Conservation (phyloP, 1,140 invertebrate species). For the Eriosoma lanigerum region DNA sequence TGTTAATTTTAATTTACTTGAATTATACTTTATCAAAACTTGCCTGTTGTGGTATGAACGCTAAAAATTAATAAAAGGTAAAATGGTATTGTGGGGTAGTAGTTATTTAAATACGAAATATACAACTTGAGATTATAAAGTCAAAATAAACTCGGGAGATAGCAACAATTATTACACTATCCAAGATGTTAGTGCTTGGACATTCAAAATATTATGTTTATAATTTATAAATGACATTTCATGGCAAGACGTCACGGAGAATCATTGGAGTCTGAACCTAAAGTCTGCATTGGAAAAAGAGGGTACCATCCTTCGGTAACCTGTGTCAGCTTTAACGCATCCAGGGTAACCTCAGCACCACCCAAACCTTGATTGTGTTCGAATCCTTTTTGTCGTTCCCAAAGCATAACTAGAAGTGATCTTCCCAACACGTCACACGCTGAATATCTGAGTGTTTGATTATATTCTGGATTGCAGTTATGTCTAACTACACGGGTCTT, state of each 20-base stretch:
- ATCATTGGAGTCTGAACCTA: slow-evolving; percentile 70
- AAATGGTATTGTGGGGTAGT: not conserved
- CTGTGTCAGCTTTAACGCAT: slow-evolving; percentile 74
- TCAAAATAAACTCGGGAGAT: not conserved
- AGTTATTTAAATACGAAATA: not conserved
- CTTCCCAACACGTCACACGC: slow-evolving; percentile 82
- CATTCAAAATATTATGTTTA: not conserved
- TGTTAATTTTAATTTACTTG: no score
- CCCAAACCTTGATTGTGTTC: slow-evolving; percentile 86
- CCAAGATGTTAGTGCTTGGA: no score
- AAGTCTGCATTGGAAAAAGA: slow-evolving; percentile 76
- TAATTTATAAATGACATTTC: slow-evolving; percentile 12
- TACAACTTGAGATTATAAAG: not conserved
- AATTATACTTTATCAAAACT: no score
- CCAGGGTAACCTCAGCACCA: slow-evolving; percentile 79
- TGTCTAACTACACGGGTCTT: slow-evolving; percentile 83
- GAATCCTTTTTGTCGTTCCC: slow-evolving; percentile 82
- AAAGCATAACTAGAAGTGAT: slow-evolving; percentile 83
- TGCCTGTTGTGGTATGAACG: no score
- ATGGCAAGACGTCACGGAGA: slow-evolving; percentile 62
- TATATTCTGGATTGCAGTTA: slow-evolving; percentile 78
- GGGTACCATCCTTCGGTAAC: slow-evolving; percentile 86
- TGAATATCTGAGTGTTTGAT: slow-evolving; percentile 83
- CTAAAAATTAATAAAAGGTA: no score
- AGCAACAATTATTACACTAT: not conserved